phyloP scores from a whole-genome alignment of 2,888 invertebrate species.

The Xylocampa areola region DNA sequence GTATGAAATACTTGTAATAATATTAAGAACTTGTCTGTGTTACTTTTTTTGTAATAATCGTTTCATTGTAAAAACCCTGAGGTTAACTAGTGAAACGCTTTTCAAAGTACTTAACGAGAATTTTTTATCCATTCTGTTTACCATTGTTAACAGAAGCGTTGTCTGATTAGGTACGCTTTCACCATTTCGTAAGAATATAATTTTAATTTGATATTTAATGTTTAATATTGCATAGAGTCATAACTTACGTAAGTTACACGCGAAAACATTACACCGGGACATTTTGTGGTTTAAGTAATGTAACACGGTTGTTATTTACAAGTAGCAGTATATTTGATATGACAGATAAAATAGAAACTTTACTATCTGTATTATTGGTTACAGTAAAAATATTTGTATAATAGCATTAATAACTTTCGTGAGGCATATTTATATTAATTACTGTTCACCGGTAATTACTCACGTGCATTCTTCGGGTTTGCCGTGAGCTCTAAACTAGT shows the following conservation, averaged over 20 bases:
- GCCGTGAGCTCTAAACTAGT: no score
- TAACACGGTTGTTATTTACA: neutral
- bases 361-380: neutral
- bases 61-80: slow-evolving; percentile 24
- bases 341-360: neutral
- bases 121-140: slow-evolving; percentile 29
- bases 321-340: neutral
- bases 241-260: slow-evolving; percentile 29
- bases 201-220: slow-evolving; percentile 14
- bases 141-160: slow-evolving; percentile 46
- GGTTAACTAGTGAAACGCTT: slow-evolving; percentile 27
- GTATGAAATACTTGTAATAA: neutral
- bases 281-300: slow-evolving; percentile 4
- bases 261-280: slow-evolving; percentile 6
- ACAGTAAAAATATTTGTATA: neutral
- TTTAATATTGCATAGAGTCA: slow-evolving; percentile 9
- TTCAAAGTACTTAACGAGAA: slow-evolving; percentile 14
- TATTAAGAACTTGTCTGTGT: slow-evolving; percentile 18
- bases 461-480: no score
- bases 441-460: no score
- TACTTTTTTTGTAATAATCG: slow-evolving; percentile 23
- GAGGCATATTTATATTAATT: no score
- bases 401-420: neutral
- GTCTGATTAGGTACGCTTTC: slow-evolving; percentile 54
- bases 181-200: slow-evolving; percentile 35